Conservation (phyloP, 2,888 invertebrate species). For the Agriopis aurantiaria region DNA sequence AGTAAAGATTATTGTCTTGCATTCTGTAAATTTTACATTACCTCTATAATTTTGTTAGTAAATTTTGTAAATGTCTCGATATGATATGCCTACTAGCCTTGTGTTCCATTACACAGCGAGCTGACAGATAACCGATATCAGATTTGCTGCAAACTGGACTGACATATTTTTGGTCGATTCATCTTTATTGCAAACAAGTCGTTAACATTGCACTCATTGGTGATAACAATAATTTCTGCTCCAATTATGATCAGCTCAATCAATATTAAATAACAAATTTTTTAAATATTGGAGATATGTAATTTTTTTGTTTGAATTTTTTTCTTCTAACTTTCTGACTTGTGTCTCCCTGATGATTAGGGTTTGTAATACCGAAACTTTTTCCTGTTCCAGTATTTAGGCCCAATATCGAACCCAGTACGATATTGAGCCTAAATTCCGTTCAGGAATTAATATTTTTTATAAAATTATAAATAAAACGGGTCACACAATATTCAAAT, state of each 20-base stretch:
- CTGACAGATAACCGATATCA: slow-evolving; percentile 29
- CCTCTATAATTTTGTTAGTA: not conserved
- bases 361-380: too few relatives aligned
- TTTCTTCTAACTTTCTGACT: too few relatives aligned
- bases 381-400: too few relatives aligned
- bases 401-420: too few relatives aligned
- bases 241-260: slow-evolving; percentile 18
- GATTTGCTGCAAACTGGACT: slow-evolving; percentile 31
- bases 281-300: not conserved
- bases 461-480: too few relatives aligned
- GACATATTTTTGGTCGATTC: slow-evolving; percentile 15
- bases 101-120: slow-evolving; percentile 26
- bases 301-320: too few relatives aligned
- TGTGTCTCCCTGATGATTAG: too few relatives aligned
- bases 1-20: too few relatives aligned
- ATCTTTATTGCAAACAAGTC: slow-evolving; percentile 26
- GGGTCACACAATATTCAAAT: too few relatives aligned
- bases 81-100: slow-evolving; percentile 22
- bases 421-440: too few relatives aligned
- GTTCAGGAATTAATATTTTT: too few relatives aligned
- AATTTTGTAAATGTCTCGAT: not conserved
- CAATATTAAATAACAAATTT: not conserved
- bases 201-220: slow-evolving; percentile 37
- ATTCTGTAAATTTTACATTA: not conserved
- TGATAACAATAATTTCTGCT: slow-evolving; percentile 19